Percentiles rank a stretch among this genome's conserved stretches.
These are phyloP conservation scores for Nothura maculosa DNA, from an alignment of 2,797 vertebrate genomes.

Conservation along the genomic window DNA sequence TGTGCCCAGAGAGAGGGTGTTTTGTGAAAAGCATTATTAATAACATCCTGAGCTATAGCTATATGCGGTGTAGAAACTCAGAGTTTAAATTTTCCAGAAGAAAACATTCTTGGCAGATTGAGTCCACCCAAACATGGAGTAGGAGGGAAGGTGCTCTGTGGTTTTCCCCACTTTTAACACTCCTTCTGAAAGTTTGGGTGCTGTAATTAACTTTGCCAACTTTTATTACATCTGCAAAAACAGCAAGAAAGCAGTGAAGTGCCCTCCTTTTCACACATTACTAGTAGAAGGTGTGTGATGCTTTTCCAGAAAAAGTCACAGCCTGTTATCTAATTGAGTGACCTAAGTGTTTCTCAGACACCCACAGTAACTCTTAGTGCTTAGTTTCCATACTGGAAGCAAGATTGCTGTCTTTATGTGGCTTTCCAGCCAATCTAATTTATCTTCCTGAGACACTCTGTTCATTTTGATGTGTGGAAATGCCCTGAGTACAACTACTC, in stretches of 20 bases:
- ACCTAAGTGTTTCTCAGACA: background rate
- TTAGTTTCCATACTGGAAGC: background rate
- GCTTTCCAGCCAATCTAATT: background rate
- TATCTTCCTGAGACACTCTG: background rate
- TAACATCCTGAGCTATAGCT: background rate
- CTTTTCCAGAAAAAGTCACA: background rate
- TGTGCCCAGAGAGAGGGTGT: background rate
- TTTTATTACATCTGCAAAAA: background rate
- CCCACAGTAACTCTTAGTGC: background rate
- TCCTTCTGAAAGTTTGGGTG: background rate
- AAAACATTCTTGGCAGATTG: background rate
- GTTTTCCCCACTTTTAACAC: background rate
- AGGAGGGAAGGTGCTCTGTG: background rate
- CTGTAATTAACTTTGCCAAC: background rate
- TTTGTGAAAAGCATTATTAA: background rate
- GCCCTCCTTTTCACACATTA: background rate
- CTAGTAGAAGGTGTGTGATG: background rate
- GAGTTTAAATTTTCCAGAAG: background rate
- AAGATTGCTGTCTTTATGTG: background rate
- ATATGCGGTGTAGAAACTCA: background rate
- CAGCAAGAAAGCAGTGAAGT: background rate
- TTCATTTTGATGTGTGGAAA: background rate
- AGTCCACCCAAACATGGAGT: background rate
- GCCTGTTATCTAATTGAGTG: background rate
- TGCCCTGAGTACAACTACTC: fast-evolving